Evolutionary conservation across 2,797 vertebrate species (phyloP), one percentile per base, ranked within the genome.

Genomic region (Sphaeramia orbicularis): DNA sequence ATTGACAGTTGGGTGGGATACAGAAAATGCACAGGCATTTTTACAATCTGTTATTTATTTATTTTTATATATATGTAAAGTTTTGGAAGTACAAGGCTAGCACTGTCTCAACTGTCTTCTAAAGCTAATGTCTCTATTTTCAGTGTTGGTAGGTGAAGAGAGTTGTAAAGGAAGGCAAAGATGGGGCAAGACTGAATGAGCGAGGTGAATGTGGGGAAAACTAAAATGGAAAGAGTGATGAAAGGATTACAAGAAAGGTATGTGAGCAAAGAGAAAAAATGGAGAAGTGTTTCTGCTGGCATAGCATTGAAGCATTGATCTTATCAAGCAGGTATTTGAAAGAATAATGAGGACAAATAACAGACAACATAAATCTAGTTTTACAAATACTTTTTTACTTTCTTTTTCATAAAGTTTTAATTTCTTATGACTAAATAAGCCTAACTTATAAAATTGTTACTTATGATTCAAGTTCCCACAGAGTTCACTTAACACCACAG

Each of bases 321-420:
- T 49, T 60, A 81, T 78, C 70, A 36, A 41, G 13, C 1, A 41
- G 13, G 13, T 41, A 41, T 41, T 41, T 41, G 12, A 13, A 41
- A 14, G 13, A 41, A 14, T 6, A 41, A 41, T 41, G 40, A 41
- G 13, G 12, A 7, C 11, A 40, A 11, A 2, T 40, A 5, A 40
- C 38, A 40, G 38, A 2, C n/a, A 4, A 41, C 40, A 41, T 12
- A 7, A 14, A 41, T 41, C 6, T 40, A n/a, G 40, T 41, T 40
- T 41, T 13, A 6, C 13, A 41, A 13, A n/a, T 41, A 32, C n/a
- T 30, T 32, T 32, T 8, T 4, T 32, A 24, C 21, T 40, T n/a
- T 3, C 3, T 41, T 41, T 41, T 41, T n/a, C 13, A n/a, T 14
- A 14, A 32, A 32, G 2, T 32, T 32, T 32, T 32, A 6, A 27